phyloP scores from a whole-genome alignment of 2,113 vertebrate species.

The Clarias magur region DNA sequence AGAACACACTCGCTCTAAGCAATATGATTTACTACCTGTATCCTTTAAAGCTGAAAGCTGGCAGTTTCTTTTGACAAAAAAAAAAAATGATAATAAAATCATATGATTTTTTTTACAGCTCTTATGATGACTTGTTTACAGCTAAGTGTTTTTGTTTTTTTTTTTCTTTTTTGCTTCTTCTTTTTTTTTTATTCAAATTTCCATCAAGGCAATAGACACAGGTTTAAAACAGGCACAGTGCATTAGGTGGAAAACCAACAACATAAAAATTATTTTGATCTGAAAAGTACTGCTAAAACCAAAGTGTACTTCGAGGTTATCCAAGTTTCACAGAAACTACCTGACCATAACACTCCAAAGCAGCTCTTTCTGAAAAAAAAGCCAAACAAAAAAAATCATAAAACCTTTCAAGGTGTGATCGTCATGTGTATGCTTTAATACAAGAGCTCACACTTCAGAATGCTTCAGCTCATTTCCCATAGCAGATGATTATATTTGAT shows the following conservation, averaged over 20 bases:
- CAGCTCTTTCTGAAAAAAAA: not conserved
- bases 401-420: not conserved
- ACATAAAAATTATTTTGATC: not conserved
- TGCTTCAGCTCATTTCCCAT: not conserved
- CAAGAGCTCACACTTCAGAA: not conserved
- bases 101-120: not conserved
- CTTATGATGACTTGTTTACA: not conserved
- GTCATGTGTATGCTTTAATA: not conserved
- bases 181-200: not conserved
- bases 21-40: not conserved
- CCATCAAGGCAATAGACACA: not conserved
- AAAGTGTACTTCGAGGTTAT: no score
- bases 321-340: not conserved
- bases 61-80: no score
- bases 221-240: not conserved
- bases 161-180: no score
- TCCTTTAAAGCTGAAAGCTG: not conserved
- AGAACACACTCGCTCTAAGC: not conserved
- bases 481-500: not conserved
- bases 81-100: no score
- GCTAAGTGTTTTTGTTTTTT: not conserved
- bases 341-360: not conserved
- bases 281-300: not conserved
- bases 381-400: not conserved
- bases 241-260: not conserved